Evolutionary conservation across 2,888 invertebrate species (phyloP), one percentile per base, ranked within the genome.

Genomic region (Parapristionchus giblindavisi): DNA sequence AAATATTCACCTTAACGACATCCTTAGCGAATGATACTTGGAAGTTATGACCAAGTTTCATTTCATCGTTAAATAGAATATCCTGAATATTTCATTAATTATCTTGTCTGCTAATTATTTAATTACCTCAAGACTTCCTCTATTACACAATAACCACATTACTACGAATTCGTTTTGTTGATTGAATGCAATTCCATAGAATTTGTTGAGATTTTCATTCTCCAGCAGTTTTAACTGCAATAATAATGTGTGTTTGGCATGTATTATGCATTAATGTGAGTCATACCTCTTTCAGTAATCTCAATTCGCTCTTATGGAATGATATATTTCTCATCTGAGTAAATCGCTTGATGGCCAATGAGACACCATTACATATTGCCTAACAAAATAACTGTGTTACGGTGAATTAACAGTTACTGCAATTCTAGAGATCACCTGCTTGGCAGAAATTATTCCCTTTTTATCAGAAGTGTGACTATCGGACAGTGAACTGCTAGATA

Each of bases 11-110:
- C 81, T 85, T 87, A 38, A 85, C 85, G 54, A 87, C 83, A 76
- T 87, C 87, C 51, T 87, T 87, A 1, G 87, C 84, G 71, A 87
- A 87, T 5, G 87, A 85, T 11, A 85, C 84, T 82, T 87, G 87
- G 73, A 87, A 87, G 79, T 87, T 87, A 29, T 82, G 76, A 1
- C 85, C 86, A 6, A 87, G 79, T 75, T 87, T 87, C 60, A 87
- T 68, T 74, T 87, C 87, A 24, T 87, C 87, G 75, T 87, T 87
- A 79, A 87, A 87, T 5, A 87, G 76, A 60, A 87, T 85, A 68
- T 87, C 87, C 84, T 85, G 52, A 80, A 76, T n/a, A 11, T 24
- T 24, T 24, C n/a, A 58, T 24, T 21, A 27, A n/a, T 68, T 68
- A 24, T n/a, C 21, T 32, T n/a, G n/a, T n/a, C n/a, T n/a, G 17